Evolutionary conservation across 2,888 invertebrate species (phyloP), one percentile per base, ranked within the genome.

Genomic region (Bimastos eiseni): DNA sequence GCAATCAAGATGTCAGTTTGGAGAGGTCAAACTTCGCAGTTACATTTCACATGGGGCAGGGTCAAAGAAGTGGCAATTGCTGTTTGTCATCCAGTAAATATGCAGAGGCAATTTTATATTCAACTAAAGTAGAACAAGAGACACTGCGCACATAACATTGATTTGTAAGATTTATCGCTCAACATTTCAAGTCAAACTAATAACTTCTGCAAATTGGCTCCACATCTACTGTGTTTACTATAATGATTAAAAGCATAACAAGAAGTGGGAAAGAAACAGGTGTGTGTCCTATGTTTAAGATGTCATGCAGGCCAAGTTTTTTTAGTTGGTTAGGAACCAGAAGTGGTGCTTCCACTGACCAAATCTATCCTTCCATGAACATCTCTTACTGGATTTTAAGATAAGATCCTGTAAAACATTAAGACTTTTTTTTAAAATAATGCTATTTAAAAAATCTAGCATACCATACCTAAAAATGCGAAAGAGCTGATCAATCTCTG

Each of bases 401-500:
- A n/a, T 11, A 24, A 49, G 41, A 41, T 13, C 41, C 41, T 17
- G 15, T 13, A n/a, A n/a, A n/a, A n/a, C n/a, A n/a, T n/a, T n/a
- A n/a, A n/a, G n/a, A n/a, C n/a, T n/a, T n/a, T n/a, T n/a, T n/a
- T n/a, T n/a, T n/a, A n/a, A n/a, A n/a, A n/a, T n/a, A n/a, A n/a
- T n/a, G n/a, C n/a, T n/a, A n/a, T n/a, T n/a, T n/a, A n/a, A n/a
- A 8, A 2, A 55, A 70, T 11, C n/a, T 70, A 4, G 70, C n/a
- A n/a, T n/a, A 11, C n/a, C n/a, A 70, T 93, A 95, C 95, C 95
- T 97, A 95, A 99, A 99, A 95, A 99, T 99, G 94, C 98, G 96
- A 95, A 99, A 99, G 0, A 99, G 96, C 94, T 99, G 99, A 95
- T 99, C 99, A 93, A 99, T 99, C 95, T 99, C 99, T 0, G 99